phyloP scores from a whole-genome alignment of 2,113 vertebrate genomes.

The Egretta garzetta region DNA sequence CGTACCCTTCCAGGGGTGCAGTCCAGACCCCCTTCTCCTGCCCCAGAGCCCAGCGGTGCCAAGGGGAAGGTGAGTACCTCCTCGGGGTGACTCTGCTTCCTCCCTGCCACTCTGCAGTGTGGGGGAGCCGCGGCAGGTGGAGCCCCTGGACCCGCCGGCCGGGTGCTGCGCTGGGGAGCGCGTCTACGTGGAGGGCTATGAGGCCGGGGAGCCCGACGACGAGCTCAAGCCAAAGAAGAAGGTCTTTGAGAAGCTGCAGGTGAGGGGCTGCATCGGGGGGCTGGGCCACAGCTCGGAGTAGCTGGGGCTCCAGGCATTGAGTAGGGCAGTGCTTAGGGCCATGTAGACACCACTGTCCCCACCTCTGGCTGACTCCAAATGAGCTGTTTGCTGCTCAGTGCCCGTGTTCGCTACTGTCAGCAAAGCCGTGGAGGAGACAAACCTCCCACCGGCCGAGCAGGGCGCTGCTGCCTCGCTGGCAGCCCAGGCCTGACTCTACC shows the following conservation, averaged over 20 bases:
- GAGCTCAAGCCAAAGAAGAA: slow-evolving; percentile 98
- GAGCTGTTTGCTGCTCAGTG: fast-evolving
- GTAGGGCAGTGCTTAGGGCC: too few species aligned
- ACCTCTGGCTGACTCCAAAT: not conserved
- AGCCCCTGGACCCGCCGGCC: slow-evolving; percentile 89
- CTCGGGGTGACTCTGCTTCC: not conserved
- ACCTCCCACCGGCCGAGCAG: not conserved
- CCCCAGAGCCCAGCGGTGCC: fast-evolving
- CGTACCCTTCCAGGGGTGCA: not conserved
- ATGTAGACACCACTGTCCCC: not conserved
- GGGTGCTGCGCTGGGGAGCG: slow-evolving; percentile 87
- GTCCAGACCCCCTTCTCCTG: not conserved
- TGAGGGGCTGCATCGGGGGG: not conserved
- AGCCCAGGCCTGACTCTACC: not conserved
- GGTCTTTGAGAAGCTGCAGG: slow-evolving; percentile 96
- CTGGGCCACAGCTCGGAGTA: not conserved
- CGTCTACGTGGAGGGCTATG: slow-evolving; percentile 90
- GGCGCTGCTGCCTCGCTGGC: fast-evolving
- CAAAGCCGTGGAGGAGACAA: not conserved
- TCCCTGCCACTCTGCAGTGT: slow-evolving; percentile 67
- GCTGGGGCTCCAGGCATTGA: not conserved
- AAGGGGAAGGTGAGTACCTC: not conserved
- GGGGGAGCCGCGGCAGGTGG: slow-evolving; percentile 83
- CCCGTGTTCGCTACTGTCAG: not conserved
- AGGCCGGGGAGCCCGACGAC: slow-evolving; percentile 83